These are phyloP conservation scores for Diachrysia chrysitis DNA, from an alignment of 2,888 invertebrate species.

Conservation along the genomic window DNA sequence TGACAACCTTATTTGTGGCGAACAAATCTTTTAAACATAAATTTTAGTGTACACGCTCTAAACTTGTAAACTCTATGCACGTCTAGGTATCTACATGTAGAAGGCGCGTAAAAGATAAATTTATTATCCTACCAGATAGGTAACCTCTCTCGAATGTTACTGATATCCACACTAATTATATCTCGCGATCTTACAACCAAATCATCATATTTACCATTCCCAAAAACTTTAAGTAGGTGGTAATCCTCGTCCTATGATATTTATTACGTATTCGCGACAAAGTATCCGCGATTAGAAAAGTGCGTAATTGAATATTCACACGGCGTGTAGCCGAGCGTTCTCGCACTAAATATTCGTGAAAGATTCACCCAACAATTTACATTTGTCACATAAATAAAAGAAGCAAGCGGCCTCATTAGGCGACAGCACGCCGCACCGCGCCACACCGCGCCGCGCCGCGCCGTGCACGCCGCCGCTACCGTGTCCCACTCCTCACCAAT, in stretches of 20 bases:
- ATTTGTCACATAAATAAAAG: slow-evolving; percentile 87
- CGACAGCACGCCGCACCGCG: slow-evolving; percentile 64
- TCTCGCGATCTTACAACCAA: slow-evolving; percentile 61
- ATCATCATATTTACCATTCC: slow-evolving; percentile 61
- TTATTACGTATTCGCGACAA: slow-evolving; percentile 68
- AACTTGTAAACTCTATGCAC: slow-evolving; percentile 86
- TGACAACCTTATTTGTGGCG: slow-evolving; percentile 89
- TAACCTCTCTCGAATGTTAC: slow-evolving; percentile 62
- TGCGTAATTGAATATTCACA: slow-evolving; percentile 76
- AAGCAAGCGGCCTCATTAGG: slow-evolving; percentile 84
- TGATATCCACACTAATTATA: slow-evolving; percentile 68
- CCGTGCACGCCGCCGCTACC: slow-evolving; percentile 61
- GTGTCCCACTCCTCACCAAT: slow-evolving; percentile 72
- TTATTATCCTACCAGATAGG: slow-evolving; percentile 67
- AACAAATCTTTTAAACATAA: slow-evolving; percentile 88
- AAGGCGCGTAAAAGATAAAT: slow-evolving; percentile 77
- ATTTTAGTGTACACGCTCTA: slow-evolving; percentile 87
- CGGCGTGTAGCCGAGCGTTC: slow-evolving; percentile 69
- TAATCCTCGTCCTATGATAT: slow-evolving; percentile 69
- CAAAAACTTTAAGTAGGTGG: slow-evolving; percentile 55
- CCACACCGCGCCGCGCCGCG: slow-evolving; percentile 47
- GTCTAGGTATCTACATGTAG: slow-evolving; percentile 72
- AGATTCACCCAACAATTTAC: slow-evolving; percentile 81
- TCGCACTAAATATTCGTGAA: slow-evolving; percentile 80
- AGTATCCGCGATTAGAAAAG: slow-evolving; percentile 73